A percentile compares a stretch with the other conserved stretches of the same genome.
Conservation (phyloP, 2,797 vertebrate species). For the Poeciliopsis turneri region DNA sequence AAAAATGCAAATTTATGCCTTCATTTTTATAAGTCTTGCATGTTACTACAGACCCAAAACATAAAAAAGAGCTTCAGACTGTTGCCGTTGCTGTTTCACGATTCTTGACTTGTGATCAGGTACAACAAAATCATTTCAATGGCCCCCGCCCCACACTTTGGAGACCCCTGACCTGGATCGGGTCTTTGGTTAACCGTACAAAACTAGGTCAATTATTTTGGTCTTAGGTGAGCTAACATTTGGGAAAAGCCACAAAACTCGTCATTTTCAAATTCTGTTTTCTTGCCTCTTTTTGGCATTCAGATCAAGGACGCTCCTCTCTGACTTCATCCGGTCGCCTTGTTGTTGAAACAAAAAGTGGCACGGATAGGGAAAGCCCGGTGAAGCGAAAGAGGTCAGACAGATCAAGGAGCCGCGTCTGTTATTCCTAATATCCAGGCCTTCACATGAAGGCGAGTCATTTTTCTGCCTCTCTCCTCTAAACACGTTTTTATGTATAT, state of each 20-base stretch:
- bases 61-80: too few relatives aligned
- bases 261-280: neutral
- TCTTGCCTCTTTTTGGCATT: neutral
- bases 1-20: neutral
- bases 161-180: too few relatives aligned
- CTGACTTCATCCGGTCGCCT: conserved; percentile 7
- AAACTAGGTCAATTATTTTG: too few relatives aligned
- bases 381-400: conserved; percentile 65
- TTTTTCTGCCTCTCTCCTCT: conserved; percentile 7
- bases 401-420: conserved; percentile 30
- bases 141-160: too few relatives aligned
- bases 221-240: neutral
- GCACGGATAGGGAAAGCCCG: conserved; percentile 22
- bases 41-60: too few relatives aligned
- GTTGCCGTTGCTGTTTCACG: too few relatives aligned
- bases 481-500: neutral
- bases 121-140: too few relatives aligned
- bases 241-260: too few relatives aligned
- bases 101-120: too few relatives aligned
- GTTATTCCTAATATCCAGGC: conserved; percentile 8
- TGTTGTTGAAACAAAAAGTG: conserved; percentile 17
- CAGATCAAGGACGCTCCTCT: neutral
- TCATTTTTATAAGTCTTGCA: neutral
- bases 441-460: conserved; percentile 17
- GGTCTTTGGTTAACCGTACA: too few relatives aligned